These are phyloP conservation scores for Chloroceryle aenea DNA, from an alignment of 2,113 vertebrate genomes.

Conservation along the genomic window DNA sequence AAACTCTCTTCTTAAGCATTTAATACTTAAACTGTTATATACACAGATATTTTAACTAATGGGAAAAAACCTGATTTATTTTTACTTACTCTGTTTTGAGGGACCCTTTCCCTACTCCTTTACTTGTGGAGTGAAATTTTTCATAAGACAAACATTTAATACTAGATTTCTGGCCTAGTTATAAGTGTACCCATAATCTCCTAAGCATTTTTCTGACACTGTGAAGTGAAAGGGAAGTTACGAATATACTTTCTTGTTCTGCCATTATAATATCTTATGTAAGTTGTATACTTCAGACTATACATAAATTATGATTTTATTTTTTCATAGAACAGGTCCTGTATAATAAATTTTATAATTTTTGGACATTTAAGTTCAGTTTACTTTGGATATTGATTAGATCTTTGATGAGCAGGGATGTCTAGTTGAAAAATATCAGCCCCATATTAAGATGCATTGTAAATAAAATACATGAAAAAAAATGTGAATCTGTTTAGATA, in stretches of 20 bases:
- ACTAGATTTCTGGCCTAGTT: not conserved
- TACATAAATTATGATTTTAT: not conserved
- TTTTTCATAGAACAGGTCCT: not conserved
- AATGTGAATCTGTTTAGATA: not conserved
- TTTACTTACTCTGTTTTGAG: not conserved
- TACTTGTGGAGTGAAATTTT: not conserved
- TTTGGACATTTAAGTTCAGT: not conserved
- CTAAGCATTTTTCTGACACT: slow-evolving; percentile 1
- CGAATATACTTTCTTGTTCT: not conserved
- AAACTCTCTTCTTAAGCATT: not conserved
- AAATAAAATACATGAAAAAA: not conserved
- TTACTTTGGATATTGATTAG: not conserved
- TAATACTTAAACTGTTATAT: not conserved
- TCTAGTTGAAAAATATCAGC: not conserved
- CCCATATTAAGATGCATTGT: not conserved
- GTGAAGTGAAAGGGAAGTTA: not conserved
- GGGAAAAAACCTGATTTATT: not conserved
- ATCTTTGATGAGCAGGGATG: not conserved
- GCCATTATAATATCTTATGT: not conserved
- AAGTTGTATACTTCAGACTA: not conserved
- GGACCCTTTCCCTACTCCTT: not conserved
- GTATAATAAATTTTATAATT: not conserved
- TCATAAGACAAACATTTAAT: not conserved
- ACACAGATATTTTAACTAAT: not conserved
- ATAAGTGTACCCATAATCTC: not conserved